These are phyloP conservation scores for Anarhynchus alexandrinus DNA, from an alignment of 2,113 vertebrate genomes.

Conservation along the genomic window DNA sequence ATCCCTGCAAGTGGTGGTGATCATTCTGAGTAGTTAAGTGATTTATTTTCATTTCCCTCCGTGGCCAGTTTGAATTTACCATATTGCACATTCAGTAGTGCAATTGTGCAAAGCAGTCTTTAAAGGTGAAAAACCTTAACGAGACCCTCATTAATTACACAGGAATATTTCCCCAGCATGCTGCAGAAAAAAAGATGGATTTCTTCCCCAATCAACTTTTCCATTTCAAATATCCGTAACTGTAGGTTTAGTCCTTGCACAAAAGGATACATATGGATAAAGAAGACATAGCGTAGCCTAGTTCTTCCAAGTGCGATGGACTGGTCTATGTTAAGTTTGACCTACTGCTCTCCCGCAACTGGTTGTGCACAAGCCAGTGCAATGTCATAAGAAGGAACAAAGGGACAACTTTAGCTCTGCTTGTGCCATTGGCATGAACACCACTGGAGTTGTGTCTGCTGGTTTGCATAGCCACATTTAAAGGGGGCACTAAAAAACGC, in stretches of 20 bases:
- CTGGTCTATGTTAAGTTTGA: neutral
- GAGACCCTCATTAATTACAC: neutral
- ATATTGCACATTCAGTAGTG: neutral
- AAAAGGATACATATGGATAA: neutral
- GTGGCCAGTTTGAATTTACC: neutral
- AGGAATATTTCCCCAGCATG: neutral
- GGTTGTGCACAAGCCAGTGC: neutral
- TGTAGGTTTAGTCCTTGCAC: neutral
- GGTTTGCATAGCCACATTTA: neutral
- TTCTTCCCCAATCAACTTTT: neutral
- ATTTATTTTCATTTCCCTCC: neutral
- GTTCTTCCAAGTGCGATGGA: neutral
- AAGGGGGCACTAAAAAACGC: neutral
- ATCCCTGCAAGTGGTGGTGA: neutral
- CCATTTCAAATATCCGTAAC: neutral
- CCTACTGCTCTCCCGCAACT: neutral
- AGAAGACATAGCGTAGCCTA: neutral
- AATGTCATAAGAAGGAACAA: neutral
- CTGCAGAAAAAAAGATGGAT: neutral
- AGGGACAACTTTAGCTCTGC: neutral
- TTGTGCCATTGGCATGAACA: neutral
- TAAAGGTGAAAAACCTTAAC: neutral
- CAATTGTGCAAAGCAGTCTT: neutral
- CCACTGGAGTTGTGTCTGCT: neutral
- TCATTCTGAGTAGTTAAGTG: neutral